Conservation (phyloP, 2,113 vertebrate genomes). For the Xerus inauris region DNA sequence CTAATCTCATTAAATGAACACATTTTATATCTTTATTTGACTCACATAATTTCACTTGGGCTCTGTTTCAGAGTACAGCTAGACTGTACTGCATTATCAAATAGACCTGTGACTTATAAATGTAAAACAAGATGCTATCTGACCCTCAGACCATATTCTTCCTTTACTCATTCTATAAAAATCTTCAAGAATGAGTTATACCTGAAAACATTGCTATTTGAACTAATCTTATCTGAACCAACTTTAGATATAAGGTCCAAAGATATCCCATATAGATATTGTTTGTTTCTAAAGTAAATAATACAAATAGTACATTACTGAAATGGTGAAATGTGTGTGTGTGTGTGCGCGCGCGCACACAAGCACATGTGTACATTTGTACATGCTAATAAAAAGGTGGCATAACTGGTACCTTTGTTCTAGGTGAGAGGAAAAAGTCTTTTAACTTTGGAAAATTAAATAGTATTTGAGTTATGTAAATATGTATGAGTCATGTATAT, state of each 20-base stretch:
- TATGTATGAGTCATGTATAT: not conserved
- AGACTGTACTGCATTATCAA: not conserved
- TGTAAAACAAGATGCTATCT: not conserved
- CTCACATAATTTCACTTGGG: not conserved
- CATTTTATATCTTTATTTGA: conserved; percentile 37
- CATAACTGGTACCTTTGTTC: not conserved
- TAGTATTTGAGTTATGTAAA: not conserved
- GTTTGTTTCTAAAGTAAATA: conserved; percentile 11
- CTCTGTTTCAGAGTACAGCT: not conserved
- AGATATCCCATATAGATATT: not conserved
- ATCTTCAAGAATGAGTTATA: not conserved
- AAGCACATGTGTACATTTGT: not conserved
- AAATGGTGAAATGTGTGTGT: not conserved
- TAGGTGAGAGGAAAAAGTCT: not conserved
- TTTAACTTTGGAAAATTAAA: conserved; percentile 33
- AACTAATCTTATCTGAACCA: not conserved
- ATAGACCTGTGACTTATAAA: not conserved
- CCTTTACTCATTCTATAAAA: not conserved
- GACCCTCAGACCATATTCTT: not conserved
- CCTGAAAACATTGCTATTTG: not conserved
- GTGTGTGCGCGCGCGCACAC: not conserved
- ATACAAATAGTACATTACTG: not conserved
- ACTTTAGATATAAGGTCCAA: not conserved
- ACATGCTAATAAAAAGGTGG: not conserved
- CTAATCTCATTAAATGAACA: conserved; percentile 47